These are phyloP conservation scores for Hydractinia echinata DNA, from an alignment of 30 jellyfish, hydroid and myxozoan genomes.

Conservation along the genomic window DNA sequence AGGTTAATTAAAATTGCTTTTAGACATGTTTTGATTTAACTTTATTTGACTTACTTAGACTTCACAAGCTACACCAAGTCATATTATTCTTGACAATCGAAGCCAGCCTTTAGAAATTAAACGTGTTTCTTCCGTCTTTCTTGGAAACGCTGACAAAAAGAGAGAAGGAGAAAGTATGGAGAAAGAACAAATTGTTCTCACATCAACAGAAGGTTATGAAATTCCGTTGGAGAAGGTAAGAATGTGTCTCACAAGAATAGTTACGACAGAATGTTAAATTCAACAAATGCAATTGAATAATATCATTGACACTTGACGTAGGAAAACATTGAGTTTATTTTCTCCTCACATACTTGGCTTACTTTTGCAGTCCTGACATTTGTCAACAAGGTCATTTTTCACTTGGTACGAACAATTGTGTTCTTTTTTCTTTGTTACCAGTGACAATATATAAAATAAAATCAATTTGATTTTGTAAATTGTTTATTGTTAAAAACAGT, in stretches of 20 bases:
- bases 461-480: neutral
- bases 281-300: neutral
- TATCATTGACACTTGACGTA: too few species aligned
- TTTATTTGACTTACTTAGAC: conserved; percentile 39
- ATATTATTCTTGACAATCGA: conserved; percentile 48
- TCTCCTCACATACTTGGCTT: too few species aligned
- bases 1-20: neutral
- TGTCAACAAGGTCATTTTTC: too few species aligned
- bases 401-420: too few species aligned
- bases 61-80: conserved; percentile 59
- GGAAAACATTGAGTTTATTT: too few species aligned
- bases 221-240: conserved; percentile 26
- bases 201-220: conserved; percentile 32
- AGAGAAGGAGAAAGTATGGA: neutral
- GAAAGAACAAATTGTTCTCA: conserved; percentile 21
- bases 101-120: conserved; percentile 41
- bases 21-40: neutral
- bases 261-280: neutral
- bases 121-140: conserved; percentile 82
- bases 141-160: conserved; percentile 23
- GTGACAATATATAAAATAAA: neutral
- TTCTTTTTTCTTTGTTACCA: neutral
- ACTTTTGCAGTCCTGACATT: too few species aligned
- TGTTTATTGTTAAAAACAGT: neutral
- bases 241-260: too few species aligned